phyloP scores from a whole-genome alignment of 2,113 vertebrate genomes.

The Thoracochromis brauschi region DNA sequence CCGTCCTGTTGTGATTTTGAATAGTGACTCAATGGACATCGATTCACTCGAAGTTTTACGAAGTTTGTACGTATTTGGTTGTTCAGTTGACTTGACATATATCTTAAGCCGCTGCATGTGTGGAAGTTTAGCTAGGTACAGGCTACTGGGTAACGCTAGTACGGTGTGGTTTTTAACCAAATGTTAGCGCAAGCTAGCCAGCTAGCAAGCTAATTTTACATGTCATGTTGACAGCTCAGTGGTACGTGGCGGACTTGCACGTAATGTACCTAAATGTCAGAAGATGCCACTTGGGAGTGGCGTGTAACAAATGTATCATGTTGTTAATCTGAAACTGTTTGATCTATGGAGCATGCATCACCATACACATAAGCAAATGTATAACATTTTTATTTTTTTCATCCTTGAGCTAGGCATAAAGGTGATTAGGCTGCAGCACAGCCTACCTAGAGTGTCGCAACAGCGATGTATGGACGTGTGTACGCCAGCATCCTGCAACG shows the following conservation, averaged over 20 bases:
- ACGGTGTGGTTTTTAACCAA: neutral
- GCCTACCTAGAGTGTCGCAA: neutral
- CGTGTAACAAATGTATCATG: fast-evolving
- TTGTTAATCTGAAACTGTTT: neutral
- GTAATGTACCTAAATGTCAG: neutral
- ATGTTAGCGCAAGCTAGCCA: neutral
- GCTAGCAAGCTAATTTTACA: neutral
- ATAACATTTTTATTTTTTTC: neutral
- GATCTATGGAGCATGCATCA: neutral
- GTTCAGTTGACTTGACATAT: neutral
- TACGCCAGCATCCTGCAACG: conserved; percentile 45
- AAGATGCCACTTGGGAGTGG: neutral
- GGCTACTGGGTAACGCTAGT: neutral
- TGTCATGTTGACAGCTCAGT: neutral
- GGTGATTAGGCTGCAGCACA: neutral
- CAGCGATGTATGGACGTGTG: conserved; percentile 61
- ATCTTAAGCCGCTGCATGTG: neutral
- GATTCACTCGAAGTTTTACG: neutral
- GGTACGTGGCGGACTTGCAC: neutral
- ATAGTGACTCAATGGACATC: neutral
- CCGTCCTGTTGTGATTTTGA: neutral
- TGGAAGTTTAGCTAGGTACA: neutral
- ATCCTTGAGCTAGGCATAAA: neutral
- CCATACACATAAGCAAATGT: neutral
- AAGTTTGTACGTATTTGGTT: neutral